Conservation (phyloP, 2,113 vertebrate species). For the Tupaia chinensis region DNA sequence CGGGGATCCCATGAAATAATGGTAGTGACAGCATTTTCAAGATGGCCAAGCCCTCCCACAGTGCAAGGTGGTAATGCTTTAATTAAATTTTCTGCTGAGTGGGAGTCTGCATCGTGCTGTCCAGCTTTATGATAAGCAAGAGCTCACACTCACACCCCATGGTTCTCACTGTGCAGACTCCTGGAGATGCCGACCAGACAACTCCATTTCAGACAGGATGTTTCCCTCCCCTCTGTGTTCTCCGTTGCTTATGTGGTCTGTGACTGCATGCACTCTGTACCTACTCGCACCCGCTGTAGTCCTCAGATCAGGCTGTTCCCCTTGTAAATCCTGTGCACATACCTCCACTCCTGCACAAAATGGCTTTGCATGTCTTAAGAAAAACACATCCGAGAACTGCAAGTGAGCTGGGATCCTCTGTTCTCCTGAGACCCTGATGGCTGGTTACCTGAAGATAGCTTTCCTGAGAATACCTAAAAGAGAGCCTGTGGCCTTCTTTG, state of each 20-base stretch:
- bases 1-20: not conserved
- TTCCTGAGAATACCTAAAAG: not conserved
- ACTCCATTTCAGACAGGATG: not conserved
- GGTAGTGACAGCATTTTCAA: constrained; percentile 1
- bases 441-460: not conserved
- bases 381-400: not conserved
- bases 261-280: not conserved
- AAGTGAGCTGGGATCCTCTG: not conserved
- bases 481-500: not conserved
- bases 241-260: not conserved
- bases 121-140: not conserved
- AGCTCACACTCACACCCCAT: not conserved
- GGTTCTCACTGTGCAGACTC: constrained; percentile 9
- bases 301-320: not conserved
- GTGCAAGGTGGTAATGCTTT: not conserved
- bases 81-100: constrained; percentile 55
- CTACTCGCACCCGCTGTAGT: not conserved
- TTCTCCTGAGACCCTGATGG: not conserved
- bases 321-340: not conserved
- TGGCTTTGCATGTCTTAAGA: not conserved
- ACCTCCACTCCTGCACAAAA: not conserved
- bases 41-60: not conserved
- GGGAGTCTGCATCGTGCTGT: constrained; percentile 32
- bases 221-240: not conserved
- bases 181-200: not conserved